Percentiles rank a stretch among this genome's conserved stretches.
phyloP scores from a whole-genome alignment of 2,888 invertebrate species.

The Drosophila monieri region DNA sequence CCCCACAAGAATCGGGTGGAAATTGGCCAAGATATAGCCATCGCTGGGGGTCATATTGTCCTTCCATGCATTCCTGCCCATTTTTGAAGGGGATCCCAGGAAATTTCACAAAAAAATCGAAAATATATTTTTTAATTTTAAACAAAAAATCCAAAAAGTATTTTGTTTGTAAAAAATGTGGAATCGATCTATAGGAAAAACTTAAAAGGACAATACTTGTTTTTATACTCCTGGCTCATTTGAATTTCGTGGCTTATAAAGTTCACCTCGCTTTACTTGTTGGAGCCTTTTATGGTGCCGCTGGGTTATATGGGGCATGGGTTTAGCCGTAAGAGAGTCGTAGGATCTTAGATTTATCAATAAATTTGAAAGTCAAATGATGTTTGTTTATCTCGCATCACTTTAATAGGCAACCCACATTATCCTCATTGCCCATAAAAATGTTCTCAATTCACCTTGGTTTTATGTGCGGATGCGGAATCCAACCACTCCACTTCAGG shows the following conservation, averaged over 20 bases:
- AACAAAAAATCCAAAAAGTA: too few relatives aligned
- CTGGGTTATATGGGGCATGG: conserved; percentile 21
- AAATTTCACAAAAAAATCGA: too few relatives aligned
- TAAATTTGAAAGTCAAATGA: conserved; percentile 65
- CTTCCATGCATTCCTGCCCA: too few relatives aligned
- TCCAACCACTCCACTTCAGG: conserved; percentile 19
- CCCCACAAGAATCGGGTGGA: too few relatives aligned
- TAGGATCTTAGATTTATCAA: conserved; percentile 72
- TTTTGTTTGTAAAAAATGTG: too few relatives aligned
- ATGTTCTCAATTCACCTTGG: conserved; percentile 40
- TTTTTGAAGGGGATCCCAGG: too few relatives aligned
- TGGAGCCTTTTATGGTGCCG: conserved; percentile 36
- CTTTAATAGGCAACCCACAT: conserved; percentile 58
- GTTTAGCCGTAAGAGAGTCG: conserved; percentile 42
- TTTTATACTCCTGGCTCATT: neutral
- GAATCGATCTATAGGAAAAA: too few relatives aligned
- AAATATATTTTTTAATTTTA: too few relatives aligned
- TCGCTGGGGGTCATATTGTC: too few relatives aligned
- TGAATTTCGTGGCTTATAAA: conserved; percentile 3
- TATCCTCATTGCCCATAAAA: conserved; percentile 67
- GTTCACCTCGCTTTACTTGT: conserved; percentile 19
- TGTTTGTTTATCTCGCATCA: conserved; percentile 34
- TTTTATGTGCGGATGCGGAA: conserved; percentile 49
- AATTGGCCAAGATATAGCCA: too few relatives aligned
- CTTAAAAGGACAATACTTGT: neutral